Evolutionary conservation across 1,140 invertebrate species (phyloP).

Genomic region (Dendroctonus ponderosae): DNA sequence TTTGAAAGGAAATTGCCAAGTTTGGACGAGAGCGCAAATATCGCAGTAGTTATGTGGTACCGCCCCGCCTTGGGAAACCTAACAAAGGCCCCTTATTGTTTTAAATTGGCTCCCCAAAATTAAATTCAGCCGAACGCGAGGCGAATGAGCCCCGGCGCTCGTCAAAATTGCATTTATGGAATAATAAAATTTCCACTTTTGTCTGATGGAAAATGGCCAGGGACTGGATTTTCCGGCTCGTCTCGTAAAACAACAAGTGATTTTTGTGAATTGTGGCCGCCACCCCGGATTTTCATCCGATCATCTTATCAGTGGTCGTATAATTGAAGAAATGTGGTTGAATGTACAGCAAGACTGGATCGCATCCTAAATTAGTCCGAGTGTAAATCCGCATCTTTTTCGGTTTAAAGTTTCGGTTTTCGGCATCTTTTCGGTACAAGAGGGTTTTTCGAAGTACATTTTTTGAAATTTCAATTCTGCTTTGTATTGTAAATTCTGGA

Average conservation of each 20-base stretch:
- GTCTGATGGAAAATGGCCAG: constrained; percentile 27
- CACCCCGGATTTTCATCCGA: neutral
- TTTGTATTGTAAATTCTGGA: too few species aligned
- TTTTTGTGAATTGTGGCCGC: neutral
- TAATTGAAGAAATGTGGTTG: constrained; percentile 1
- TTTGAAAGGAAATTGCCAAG: too few species aligned
- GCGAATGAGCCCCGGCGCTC: constrained; percentile 15
- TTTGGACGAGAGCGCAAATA: too few species aligned
- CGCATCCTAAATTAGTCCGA: too few species aligned
- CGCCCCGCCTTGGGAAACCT: constrained; percentile 9
- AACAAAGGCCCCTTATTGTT: constrained; percentile 33
- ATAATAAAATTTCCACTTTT: constrained; percentile 35
- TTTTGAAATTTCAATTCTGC: too few species aligned
- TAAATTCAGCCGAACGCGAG: constrained; percentile 26
- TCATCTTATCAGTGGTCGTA: neutral
- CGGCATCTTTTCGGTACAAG: too few species aligned
- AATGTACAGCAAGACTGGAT: neutral
- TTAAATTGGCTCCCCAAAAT: constrained; percentile 32
- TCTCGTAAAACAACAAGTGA: too few species aligned
- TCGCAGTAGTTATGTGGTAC: constrained; percentile 1
- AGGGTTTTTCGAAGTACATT: too few species aligned
- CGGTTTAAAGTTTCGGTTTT: too few species aligned
- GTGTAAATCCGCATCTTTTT: too few species aligned
- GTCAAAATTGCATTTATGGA: constrained; percentile 34
- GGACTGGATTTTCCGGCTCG: constrained; percentile 3